A percentile compares a stretch with the other conserved stretches of the same genome.
Conservation (phyloP, 2,113 vertebrate genomes). For the Myotis brandtii region DNA sequence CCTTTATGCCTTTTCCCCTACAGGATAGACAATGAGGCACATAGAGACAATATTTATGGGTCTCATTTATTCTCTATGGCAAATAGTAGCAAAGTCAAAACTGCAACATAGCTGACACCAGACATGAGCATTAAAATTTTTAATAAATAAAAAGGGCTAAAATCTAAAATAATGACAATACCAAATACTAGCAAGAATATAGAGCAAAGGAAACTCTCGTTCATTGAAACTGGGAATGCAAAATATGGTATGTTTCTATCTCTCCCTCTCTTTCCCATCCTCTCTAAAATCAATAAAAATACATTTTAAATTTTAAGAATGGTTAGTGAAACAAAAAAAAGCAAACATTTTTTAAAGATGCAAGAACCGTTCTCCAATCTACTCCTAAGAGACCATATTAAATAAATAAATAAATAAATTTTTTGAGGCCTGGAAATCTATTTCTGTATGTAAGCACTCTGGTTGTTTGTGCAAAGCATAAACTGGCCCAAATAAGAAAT, state of each 20-base stretch:
- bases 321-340: too few relatives aligned
- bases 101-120: conserved; percentile 30
- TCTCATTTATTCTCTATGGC: conserved; percentile 40
- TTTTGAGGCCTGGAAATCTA: background rate
- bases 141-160: background rate
- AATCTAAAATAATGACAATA: background rate
- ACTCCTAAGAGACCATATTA: background rate
- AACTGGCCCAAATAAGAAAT: conserved; percentile 2
- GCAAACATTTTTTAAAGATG: background rate
- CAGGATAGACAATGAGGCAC: conserved; percentile 75
- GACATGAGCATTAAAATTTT: background rate
- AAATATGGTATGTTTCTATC: background rate
- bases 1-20: conserved; percentile 79
- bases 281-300: too few relatives aligned
- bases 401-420: background rate
- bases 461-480: background rate
- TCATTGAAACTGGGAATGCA: background rate
- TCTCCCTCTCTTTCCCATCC: too few relatives aligned
- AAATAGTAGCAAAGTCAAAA: conserved; percentile 51
- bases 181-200: background rate
- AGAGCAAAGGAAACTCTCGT: background rate
- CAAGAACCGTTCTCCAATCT: background rate
- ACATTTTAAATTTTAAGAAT: too few relatives aligned
- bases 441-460: background rate
- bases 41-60: conserved; percentile 67